Conservation (phyloP, 2,113 vertebrate genomes). For the Okapia johnstoni region DNA sequence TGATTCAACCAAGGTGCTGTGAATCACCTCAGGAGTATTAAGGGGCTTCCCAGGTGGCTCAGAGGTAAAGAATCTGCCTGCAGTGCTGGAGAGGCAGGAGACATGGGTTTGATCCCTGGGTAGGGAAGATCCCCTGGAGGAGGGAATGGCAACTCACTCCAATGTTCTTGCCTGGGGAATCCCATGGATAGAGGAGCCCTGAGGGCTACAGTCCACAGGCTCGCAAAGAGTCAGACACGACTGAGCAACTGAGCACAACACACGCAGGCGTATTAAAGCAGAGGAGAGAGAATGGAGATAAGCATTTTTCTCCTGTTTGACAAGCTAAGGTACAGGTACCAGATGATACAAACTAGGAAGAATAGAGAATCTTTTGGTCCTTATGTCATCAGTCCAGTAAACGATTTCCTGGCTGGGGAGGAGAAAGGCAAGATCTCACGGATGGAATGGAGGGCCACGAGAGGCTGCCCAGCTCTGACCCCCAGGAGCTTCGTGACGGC, state of each 20-base stretch:
- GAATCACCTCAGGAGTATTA: not conserved
- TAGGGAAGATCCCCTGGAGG: not conserved
- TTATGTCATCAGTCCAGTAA: not conserved
- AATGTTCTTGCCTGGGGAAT: not conserved
- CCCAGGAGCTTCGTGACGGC: not conserved
- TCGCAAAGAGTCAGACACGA: not conserved
- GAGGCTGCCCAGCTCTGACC: not conserved
- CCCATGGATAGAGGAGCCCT: not conserved
- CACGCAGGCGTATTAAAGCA: not conserved
- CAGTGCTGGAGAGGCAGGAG: not conserved
- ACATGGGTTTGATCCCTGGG: not conserved
- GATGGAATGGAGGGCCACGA: not conserved
- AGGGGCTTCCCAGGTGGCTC: not conserved
- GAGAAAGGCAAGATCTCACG: not conserved
- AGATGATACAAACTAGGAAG: not conserved
- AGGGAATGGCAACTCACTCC: not conserved
- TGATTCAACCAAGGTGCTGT: not conserved
- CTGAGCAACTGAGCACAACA: not conserved
- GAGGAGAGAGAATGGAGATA: not conserved
- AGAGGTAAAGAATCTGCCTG: not conserved
- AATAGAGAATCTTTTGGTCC: not conserved
- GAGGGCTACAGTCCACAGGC: accelerated
- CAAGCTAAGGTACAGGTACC: not conserved
- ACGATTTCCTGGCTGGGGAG: not conserved
- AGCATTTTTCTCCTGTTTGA: not conserved